Percentiles rank a stretch among this genome's conserved stretches.
Conservation (phyloP, 2,113 vertebrate species). For the Boulengeromyrus knoepffleri region DNA sequence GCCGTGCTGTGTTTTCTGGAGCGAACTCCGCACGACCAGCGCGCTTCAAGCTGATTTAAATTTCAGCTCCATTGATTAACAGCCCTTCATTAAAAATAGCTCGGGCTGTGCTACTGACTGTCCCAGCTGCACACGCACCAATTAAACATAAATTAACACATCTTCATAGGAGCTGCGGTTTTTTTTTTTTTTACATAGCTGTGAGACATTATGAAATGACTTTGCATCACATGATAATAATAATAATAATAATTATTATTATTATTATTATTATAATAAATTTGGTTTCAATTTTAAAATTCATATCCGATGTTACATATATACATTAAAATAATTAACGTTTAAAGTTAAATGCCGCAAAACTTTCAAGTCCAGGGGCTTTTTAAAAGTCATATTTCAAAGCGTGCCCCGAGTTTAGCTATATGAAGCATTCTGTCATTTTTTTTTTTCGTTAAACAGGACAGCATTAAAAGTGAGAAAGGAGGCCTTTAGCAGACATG, state of each 20-base stretch:
- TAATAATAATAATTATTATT: background rate
- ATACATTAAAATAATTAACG: background rate
- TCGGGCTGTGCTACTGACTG: background rate
- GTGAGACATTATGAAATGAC: background rate
- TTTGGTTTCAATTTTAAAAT: background rate
- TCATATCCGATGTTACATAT: background rate
- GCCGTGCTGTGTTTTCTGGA: background rate
- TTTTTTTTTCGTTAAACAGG: background rate
- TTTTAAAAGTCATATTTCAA: background rate
- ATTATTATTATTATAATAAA: background rate
- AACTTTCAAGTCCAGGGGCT: background rate
- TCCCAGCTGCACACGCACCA: constrained; percentile 21
- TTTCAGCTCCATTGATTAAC: constrained; percentile 28
- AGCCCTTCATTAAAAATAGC: constrained; percentile 25
- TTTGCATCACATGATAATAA: background rate
- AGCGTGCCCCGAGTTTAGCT: background rate
- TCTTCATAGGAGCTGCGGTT: background rate
- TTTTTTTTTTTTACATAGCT: background rate
- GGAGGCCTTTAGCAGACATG: background rate
- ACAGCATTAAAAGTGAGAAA: background rate
- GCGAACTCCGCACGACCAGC: constrained; percentile 9
- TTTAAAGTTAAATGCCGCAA: background rate
- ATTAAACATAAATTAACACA: constrained; percentile 8
- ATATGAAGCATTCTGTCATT: background rate
- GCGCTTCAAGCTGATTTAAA: constrained; percentile 22